Evolutionary conservation across 2,797 vertebrate species (phyloP).

Genomic region (Lutjanus campechanus): DNA sequence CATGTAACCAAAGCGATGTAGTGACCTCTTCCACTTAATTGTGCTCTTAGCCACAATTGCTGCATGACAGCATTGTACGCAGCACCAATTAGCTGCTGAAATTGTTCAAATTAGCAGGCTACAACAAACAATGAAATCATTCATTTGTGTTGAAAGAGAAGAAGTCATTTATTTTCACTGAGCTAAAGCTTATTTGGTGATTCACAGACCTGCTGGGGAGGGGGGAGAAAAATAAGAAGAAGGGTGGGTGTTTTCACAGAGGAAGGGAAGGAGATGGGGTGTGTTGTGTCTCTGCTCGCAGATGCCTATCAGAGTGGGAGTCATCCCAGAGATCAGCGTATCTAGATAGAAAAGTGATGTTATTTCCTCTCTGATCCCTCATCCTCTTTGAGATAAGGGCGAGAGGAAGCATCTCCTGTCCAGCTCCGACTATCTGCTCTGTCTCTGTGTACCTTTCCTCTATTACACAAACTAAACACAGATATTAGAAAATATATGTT

Average conservation of each 20-base stretch:
- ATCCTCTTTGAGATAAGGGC: constrained; percentile 74
- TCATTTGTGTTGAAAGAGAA: constrained; percentile 11
- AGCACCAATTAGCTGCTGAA: constrained; percentile 20
- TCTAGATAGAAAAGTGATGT: constrained; percentile 69
- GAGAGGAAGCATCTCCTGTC: constrained; percentile 54
- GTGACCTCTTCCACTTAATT: not conserved
- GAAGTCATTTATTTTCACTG: constrained; percentile 21
- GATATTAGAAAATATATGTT: not conserved
- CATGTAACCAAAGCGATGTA: constrained; percentile 23
- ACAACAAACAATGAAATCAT: not conserved
- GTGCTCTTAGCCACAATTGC: constrained; percentile 1
- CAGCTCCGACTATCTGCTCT: not conserved
- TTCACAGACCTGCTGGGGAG: constrained; percentile 28
- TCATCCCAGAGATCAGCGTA: constrained; percentile 69
- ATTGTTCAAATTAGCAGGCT: constrained; percentile 25
- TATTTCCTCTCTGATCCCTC: constrained; percentile 72
- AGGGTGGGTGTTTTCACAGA: constrained; percentile 26
- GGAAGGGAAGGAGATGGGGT: constrained; percentile 48
- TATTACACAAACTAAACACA: not conserved
- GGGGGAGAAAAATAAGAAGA: constrained; percentile 6
- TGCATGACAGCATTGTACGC: not conserved
- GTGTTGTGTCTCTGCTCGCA: constrained; percentile 80
- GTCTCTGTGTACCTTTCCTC: not conserved
- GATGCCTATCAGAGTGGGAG: constrained; percentile 77
- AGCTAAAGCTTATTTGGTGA: constrained; percentile 40